Percentiles rank a stretch among this genome's conserved stretches.
These are phyloP conservation scores for Gallinago solitaria DNA, from an alignment of 2,797 vertebrate genomes.

Conservation along the genomic window DNA sequence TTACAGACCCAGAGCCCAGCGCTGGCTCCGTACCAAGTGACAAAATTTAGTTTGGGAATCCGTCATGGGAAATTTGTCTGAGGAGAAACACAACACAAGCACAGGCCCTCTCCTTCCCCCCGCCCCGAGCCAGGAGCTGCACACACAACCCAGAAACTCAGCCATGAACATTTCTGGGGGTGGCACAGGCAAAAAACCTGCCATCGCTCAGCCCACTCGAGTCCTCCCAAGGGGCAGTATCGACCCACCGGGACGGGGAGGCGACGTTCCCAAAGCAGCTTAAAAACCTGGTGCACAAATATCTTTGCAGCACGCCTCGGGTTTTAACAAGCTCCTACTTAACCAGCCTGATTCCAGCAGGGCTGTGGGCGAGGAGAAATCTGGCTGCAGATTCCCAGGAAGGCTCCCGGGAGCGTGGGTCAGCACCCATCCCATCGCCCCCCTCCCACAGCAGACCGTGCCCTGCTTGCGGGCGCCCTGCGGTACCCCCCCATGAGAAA, in stretches of 20 bases:
- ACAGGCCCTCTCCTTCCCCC: not conserved
- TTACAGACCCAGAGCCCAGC: not conserved
- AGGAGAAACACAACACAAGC: not conserved
- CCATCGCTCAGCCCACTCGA: not conserved
- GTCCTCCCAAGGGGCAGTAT: not conserved
- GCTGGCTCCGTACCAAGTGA: not conserved
- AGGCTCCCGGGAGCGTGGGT: not conserved
- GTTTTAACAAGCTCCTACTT: not conserved
- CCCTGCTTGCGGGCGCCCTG: not conserved
- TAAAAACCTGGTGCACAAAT: not conserved
- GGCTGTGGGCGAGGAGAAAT: not conserved
- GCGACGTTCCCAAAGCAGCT: rapidly evolving
- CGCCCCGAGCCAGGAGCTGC: not conserved
- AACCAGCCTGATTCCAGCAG: not conserved
- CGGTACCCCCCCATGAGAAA: rapidly evolving
- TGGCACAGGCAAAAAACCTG: not conserved
- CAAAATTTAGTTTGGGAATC: not conserved
- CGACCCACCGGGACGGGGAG: not conserved
- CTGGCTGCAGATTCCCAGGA: not conserved
- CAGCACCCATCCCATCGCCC: not conserved
- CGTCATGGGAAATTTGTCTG: not conserved
- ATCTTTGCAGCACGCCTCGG: not conserved
- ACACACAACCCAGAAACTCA: rapidly evolving
- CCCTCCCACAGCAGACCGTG: not conserved
- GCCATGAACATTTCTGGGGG: rapidly evolving